Evolutionary conservation across 2,113 vertebrate species (phyloP).

Genomic region (Strix aluco): DNA sequence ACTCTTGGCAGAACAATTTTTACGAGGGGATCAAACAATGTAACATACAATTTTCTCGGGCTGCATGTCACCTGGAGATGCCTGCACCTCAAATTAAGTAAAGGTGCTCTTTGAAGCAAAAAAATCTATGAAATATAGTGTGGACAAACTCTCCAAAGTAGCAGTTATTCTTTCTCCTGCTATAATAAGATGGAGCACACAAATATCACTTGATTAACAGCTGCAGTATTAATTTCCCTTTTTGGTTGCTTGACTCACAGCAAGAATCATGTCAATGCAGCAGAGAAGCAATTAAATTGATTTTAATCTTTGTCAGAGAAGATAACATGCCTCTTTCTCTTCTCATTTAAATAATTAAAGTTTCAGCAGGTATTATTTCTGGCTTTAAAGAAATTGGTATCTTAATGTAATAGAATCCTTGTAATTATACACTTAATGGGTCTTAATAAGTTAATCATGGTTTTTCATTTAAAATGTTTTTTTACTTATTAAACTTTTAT

Average conservation of each 20-base stretch:
- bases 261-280: conserved; percentile 82
- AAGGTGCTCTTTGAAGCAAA: conserved; percentile 21
- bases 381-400: conserved; percentile 84
- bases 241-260: conserved; percentile 87
- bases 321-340: conserved; percentile 84
- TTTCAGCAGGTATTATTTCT: conserved; percentile 86
- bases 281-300: conserved; percentile 88
- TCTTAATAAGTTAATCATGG: conserved; percentile 84
- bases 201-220: conserved; percentile 84
- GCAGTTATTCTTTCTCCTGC: conserved; percentile 55
- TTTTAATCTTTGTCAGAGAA: conserved; percentile 88
- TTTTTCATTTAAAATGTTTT: conserved; percentile 81
- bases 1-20: conserved; percentile 59
- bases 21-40: conserved; percentile 3
- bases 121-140: neutral
- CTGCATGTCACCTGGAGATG: conserved; percentile 4
- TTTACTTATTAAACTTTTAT: conserved; percentile 80
- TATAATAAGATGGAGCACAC: conserved; percentile 74
- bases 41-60: conserved; percentile 47
- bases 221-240: conserved; percentile 84
- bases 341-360: conserved; percentile 89
- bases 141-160: conserved; percentile 48
- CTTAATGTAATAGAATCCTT: conserved; percentile 83
- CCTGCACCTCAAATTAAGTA: conserved; percentile 40
- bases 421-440: conserved; percentile 86